Conservation (phyloP, 2,888 invertebrate genomes). For the Anoncus sp. region DNA sequence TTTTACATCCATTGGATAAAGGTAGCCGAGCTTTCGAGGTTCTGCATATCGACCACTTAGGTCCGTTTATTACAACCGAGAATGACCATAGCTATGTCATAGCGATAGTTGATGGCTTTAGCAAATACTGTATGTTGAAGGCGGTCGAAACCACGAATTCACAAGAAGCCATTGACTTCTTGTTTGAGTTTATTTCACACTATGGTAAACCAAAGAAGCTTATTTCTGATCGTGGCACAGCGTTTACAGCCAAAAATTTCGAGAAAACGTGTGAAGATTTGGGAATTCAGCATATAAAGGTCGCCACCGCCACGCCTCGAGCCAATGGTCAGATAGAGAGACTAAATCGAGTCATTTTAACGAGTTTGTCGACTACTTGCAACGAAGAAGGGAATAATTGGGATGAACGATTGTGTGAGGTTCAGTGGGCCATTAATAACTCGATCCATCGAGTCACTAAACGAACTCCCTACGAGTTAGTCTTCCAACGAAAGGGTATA, state of each 20-base stretch:
- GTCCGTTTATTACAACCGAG: constrained; percentile 43
- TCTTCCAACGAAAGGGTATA: constrained; percentile 19
- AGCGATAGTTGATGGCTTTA: constrained; percentile 39
- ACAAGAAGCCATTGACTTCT: not conserved
- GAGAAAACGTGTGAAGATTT: constrained; percentile 30
- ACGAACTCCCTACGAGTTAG: constrained; percentile 4
- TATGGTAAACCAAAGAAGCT: not conserved
- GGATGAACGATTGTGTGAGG: constrained; percentile 59
- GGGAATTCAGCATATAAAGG: constrained; percentile 64
- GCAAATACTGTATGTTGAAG: constrained; percentile 51
- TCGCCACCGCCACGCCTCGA: constrained; percentile 66
- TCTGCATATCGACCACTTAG: constrained; percentile 17
- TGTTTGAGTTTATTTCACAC: not conserved
- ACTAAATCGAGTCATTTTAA: constrained; percentile 52
- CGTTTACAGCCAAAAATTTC: not conserved
- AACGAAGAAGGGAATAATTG: constrained; percentile 59
- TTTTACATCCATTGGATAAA: constrained; percentile 54
- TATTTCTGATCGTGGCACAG: not conserved
- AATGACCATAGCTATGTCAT: constrained; percentile 19
- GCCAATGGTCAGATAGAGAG: constrained; percentile 72
- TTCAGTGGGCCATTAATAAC: constrained; percentile 48
- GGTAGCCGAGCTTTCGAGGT: constrained; percentile 49
- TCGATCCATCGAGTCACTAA: constrained; percentile 62
- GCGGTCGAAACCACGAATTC: constrained; percentile 9
- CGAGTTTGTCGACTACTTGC: constrained; percentile 62